phyloP scores from a whole-genome alignment of 2,888 invertebrate genomes.

The Galeruca laticollis region DNA sequence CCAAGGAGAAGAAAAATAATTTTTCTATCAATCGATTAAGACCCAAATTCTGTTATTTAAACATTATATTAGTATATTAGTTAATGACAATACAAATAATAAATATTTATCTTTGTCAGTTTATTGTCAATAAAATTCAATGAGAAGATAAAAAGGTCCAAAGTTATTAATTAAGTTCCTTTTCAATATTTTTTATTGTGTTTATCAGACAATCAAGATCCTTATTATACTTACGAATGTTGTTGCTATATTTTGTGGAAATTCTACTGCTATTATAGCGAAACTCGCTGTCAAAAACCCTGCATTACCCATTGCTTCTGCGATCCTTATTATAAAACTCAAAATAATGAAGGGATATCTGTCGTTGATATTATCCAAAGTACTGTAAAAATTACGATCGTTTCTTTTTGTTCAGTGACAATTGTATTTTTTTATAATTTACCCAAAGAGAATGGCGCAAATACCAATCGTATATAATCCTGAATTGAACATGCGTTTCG shows the following conservation, averaged over 20 bases:
- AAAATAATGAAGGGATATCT: slow-evolving; percentile 80
- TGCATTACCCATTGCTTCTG: slow-evolving; percentile 89
- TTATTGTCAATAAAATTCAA: too few species aligned
- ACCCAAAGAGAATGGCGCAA: slow-evolving; percentile 87
- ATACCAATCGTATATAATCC: slow-evolving; percentile 87
- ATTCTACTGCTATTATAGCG: slow-evolving; percentile 89
- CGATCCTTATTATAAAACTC: slow-evolving; percentile 82
- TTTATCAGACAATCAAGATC: neutral
- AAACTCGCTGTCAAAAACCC: slow-evolving; percentile 89
- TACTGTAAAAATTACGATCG: slow-evolving; percentile 66
- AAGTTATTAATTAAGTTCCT: neutral
- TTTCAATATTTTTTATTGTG: neutral
- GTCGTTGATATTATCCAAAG: slow-evolving; percentile 78
- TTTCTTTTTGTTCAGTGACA: neutral
- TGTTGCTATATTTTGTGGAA: slow-evolving; percentile 86
- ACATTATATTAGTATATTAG: too few species aligned
- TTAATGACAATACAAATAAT: too few species aligned
- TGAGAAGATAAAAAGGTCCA: too few species aligned
- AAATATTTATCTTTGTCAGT: too few species aligned
- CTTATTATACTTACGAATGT: slow-evolving; percentile 78
- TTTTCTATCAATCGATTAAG: too few species aligned
- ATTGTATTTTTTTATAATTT: slow-evolving; percentile 54
- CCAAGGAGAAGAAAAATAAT: too few species aligned
- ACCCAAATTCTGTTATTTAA: too few species aligned
- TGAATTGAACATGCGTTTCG: slow-evolving; percentile 83